A percentile compares a stretch with the other conserved stretches of the same genome.
These are phyloP conservation scores for Heliocidaris tuberculata DNA, from an alignment of 35 echinoderm and acorn worm species.

Conservation along the genomic window DNA sequence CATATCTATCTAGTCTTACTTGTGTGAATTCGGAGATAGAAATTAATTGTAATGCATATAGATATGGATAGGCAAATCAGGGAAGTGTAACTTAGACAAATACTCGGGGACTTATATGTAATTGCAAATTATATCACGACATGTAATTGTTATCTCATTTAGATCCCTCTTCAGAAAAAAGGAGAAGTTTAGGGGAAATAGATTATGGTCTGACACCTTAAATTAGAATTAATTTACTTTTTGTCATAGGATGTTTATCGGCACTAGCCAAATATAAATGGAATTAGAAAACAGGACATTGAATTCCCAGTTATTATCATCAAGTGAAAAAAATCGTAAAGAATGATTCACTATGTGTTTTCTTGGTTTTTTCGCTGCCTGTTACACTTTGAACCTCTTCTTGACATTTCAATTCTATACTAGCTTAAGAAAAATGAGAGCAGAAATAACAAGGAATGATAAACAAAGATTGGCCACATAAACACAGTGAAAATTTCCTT, in stretches of 20 bases:
- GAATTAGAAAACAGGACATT: too few relatives aligned
- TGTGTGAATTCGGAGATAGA: background rate
- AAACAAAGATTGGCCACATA: background rate
- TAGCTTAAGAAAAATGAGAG: background rate
- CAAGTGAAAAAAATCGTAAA: background rate
- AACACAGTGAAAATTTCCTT: background rate
- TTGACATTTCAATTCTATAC: background rate
- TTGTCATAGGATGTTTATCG: too few relatives aligned
- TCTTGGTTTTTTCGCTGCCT: background rate
- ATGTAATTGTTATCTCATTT: background rate
- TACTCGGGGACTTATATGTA: too few relatives aligned
- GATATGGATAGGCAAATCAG: too few relatives aligned
- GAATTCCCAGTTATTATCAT: too few relatives aligned
- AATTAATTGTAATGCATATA: background rate
- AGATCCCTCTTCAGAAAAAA: background rate
- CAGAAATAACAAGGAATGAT: background rate
- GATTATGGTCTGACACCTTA: too few relatives aligned
- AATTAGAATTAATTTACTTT: too few relatives aligned
- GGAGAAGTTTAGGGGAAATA: too few relatives aligned
- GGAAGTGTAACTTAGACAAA: too few relatives aligned
- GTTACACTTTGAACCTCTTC: background rate
- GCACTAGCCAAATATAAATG: too few relatives aligned
- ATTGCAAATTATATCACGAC: too few relatives aligned
- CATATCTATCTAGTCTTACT: background rate
- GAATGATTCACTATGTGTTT: background rate